phyloP scores from a whole-genome alignment of 1,140 invertebrate species.

The Andrena cerasifolii region DNA sequence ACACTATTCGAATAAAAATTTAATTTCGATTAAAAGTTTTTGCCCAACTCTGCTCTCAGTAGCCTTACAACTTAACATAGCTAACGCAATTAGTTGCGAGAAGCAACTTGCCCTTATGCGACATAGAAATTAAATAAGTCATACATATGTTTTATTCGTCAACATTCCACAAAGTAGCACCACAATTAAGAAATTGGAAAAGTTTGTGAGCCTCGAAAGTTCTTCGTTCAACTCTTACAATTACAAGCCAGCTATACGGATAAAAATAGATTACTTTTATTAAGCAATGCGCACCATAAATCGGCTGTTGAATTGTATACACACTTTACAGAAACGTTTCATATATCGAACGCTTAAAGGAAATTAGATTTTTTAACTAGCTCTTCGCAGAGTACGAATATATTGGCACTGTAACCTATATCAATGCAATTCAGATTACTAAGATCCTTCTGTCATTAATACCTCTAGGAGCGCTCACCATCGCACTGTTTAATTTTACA shows the following conservation, averaged over 20 bases:
- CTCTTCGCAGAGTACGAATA: neutral
- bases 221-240: neutral
- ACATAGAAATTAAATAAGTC: conserved; percentile 6
- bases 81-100: neutral
- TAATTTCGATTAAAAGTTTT: too few species aligned
- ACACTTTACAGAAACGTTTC: conserved; percentile 6
- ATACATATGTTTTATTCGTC: conserved; percentile 26
- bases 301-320: neutral
- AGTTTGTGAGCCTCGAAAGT: conserved; percentile 8
- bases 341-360: neutral
- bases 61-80: neutral
- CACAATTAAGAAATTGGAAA: conserved; percentile 1
- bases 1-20: too few species aligned
- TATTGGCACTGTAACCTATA: conserved; percentile 39
- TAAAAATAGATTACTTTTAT: neutral
- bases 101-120: neutral
- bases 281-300: neutral
- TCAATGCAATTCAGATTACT: conserved; percentile 6
- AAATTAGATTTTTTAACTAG: neutral
- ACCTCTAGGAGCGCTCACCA: conserved; percentile 5
- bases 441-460: conserved; percentile 4
- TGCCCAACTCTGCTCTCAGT: too few species aligned
- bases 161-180: conserved; percentile 30
- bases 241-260: conserved; percentile 17
- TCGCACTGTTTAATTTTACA: conserved; percentile 34